phyloP scores from a whole-genome alignment of 2,797 vertebrate genomes.

The Halcyon leucocephala region DNA sequence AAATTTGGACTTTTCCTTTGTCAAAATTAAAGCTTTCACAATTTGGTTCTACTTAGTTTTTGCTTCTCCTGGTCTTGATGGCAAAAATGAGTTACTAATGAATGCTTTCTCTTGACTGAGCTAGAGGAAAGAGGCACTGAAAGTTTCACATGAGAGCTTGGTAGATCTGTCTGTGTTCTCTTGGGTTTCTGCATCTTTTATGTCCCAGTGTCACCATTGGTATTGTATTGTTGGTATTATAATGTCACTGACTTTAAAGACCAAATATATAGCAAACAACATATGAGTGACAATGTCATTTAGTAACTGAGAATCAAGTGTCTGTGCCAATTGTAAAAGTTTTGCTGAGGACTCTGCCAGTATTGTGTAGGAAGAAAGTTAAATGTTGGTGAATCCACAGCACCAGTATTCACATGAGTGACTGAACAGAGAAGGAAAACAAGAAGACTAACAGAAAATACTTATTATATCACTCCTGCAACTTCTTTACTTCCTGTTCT shows the following conservation, averaged over 20 bases:
- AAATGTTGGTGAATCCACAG: not conserved
- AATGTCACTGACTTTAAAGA: not conserved
- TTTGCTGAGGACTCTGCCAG: not conserved
- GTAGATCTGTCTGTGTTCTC: not conserved
- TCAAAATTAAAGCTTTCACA: not conserved
- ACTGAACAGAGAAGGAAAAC: not conserved
- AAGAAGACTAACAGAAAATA: not conserved
- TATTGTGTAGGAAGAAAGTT: not conserved
- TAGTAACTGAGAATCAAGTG: not conserved
- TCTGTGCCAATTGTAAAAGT: not conserved
- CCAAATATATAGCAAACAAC: not conserved
- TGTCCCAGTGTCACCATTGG: not conserved
- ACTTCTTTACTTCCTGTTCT: not conserved
- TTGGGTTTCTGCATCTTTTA: not conserved
- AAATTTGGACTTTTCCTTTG: not conserved
- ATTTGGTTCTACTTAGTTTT: not conserved
- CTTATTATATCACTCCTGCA: not conserved
- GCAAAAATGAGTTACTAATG: not conserved
- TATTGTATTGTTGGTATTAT: not conserved
- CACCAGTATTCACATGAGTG: rapidly evolving
- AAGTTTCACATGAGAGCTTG: not conserved
- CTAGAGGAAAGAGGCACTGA: not conserved
- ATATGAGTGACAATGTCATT: not conserved
- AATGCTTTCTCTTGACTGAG: not conserved
- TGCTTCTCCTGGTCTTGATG: not conserved